Evolutionary conservation across 2,113 vertebrate genomes (phyloP), one percentile per base, ranked within the genome.

Genomic region (Holacanthus passer): DNA sequence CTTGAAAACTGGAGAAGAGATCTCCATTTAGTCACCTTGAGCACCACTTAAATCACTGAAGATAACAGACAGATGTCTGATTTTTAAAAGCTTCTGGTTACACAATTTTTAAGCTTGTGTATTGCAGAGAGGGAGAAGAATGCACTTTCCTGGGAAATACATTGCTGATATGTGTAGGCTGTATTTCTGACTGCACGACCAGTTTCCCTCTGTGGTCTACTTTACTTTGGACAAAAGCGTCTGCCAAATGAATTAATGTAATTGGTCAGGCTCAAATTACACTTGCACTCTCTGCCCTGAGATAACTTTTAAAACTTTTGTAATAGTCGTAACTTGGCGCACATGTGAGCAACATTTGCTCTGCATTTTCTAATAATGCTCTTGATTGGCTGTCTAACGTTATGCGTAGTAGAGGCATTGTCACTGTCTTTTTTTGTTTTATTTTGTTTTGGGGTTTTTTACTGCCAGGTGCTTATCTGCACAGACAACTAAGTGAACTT

Each of bases 11-110:
- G 31, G 24, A 55, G 27, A 24, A 13, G 17, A 52, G 0, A 13
- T 43, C 14, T 59, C 3, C 0, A 16, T 69, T 81, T 47, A 32
- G 63, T 73, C 45, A 62, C 19, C 14, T 41, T 76, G 32, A 77
- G 8, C 62, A 62, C 12, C 27, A 67, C 16, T 71, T 48, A 20
- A 41, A 68, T 52, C 35, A 9, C 19, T 41, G 7, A 1, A 64
- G 32, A 4, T 9, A 63, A 63, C 45, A 45, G 29, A 29, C 24
- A 8, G 31, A 8, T 41, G 35, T 52, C 10, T 24, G 55, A 32
- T n/a, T 43, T n/a, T 62, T 63, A 4, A 60, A 81, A 53, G 53
- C 17, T 16, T 37, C 5, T 66, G 62, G 12, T 55, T 43, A 11
- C 7, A 64, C 41, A 0, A 24, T 19, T 29, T 45, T 32, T 35